phyloP scores from a whole-genome alignment of 1,140 invertebrate genomes.

The Nylanderia fulva region DNA sequence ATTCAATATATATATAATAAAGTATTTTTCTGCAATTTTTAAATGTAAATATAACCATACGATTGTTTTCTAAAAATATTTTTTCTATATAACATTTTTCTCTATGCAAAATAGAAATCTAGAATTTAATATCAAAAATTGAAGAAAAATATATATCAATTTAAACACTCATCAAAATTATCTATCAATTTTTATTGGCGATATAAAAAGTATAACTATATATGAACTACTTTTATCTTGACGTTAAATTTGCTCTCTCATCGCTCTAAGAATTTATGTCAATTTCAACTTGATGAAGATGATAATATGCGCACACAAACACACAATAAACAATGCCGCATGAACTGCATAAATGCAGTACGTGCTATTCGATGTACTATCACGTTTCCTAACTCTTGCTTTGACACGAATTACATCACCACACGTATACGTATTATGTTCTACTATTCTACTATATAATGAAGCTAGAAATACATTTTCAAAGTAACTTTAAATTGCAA shows the following conservation, averaged over 20 bases:
- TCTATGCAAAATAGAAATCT: not conserved
- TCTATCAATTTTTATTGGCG: not conserved
- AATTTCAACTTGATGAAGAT: not conserved
- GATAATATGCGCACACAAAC: constrained; percentile 13
- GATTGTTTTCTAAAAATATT: not conserved
- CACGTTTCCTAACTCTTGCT: constrained; percentile 12
- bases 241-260: constrained; percentile 8
- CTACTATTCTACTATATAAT: not conserved
- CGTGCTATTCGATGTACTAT: constrained; percentile 36
- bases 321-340: not conserved
- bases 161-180: not conserved
- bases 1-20: not conserved
- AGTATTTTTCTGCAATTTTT: not conserved
- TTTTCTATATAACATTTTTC: not conserved
- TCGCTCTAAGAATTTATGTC: constrained; percentile 4
- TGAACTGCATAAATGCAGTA: constrained; percentile 45
- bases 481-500: not conserved
- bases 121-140: not conserved
- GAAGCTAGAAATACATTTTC: no score
- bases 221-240: not conserved
- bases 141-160: not conserved
- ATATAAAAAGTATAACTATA: not conserved
- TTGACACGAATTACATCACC: not conserved
- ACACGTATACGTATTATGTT: not conserved
- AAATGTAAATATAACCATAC: no score